Base-by-base conservation (phyloP, 2,113 vertebrate genomes). In the Myotis yumanensis region DNA sequence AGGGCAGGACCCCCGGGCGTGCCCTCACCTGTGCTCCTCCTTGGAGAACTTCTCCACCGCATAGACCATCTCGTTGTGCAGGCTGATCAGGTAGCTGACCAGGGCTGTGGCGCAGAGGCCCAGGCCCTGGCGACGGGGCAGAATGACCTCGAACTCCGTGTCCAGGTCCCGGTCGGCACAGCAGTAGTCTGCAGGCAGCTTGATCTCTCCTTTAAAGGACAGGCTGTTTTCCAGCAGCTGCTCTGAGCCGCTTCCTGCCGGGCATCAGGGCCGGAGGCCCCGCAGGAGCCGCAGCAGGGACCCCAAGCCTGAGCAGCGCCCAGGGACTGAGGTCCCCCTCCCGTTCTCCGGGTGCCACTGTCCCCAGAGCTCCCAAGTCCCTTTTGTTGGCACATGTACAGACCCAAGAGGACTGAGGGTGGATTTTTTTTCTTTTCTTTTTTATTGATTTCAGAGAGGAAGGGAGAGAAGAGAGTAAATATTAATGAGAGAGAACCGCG, bases 41-140 rank as follows among this genome's bases (percentile, higher is more conserved):
- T 93, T 89, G 16, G 89, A 98, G 97, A 99, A 97, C 79, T 98
- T 99, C 37, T 99, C 98, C 93, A 99, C 97, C 0, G 97, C 96
- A 95, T 98, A 98, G 90, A 99, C 75, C 1, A 99, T 95, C 35
- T 98, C 96, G 16, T 99, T 99, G 98, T 99, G 99, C 84, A 99
- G 97, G 37, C 95, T 91, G 10, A 99, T 99, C 93, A 99, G 98
- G 95, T 99, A 99, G 97, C 99, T 99, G 98, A 98, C 98, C 0
- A 99, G 97, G 5, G 99, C 99, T 0, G 99, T 99, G 52, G 99
- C 98, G 89, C 99, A 99, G 93, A 99, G 98, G 20, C 99, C 99
- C 46, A 97, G 98, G 37, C 99, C 99, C 43, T 95, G 99, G 35
- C 99, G 98, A 18, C 98, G 98, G 0, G 99, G 99, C 92, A 99